phyloP scores from a whole-genome alignment of 2,113 vertebrate genomes.

The Cyphomyrus plagiostoma region DNA sequence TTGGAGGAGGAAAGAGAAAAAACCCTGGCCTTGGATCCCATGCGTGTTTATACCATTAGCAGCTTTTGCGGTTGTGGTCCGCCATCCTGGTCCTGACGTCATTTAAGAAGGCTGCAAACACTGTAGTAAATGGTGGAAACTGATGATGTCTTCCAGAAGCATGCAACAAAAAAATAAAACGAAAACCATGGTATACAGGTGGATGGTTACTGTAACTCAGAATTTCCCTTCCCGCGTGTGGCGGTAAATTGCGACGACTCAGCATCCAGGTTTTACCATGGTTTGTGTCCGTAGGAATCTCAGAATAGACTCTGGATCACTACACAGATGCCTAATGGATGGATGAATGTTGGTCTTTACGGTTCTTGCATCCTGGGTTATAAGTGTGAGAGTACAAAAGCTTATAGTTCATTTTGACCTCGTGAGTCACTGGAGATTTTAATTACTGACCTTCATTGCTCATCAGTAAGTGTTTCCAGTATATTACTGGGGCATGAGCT shows the following conservation, averaged over 20 bases:
- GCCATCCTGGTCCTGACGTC: not conserved
- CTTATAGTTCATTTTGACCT: not conserved
- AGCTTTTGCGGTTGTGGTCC: not conserved
- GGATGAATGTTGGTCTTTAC: not conserved
- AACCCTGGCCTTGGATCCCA: not conserved
- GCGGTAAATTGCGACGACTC: not conserved
- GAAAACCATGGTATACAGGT: not conserved
- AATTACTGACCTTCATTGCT: not conserved
- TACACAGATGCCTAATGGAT: not conserved
- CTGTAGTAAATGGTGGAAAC: not conserved
- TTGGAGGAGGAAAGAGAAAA: not conserved
- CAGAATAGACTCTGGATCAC: not conserved
- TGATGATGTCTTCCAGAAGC: not conserved
- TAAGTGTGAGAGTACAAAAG: not conserved
- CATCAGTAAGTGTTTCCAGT: not conserved
- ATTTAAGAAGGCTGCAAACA: not conserved
- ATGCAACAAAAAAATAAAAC: not conserved
- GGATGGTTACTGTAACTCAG: not conserved
- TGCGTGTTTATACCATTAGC: not conserved
- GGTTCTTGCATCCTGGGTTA: not conserved
- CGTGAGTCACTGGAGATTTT: not conserved
- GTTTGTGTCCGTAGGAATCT: not conserved
- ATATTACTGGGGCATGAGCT: not conserved
- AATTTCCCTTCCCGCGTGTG: not conserved
- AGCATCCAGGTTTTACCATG: not conserved